Evolutionary conservation across 2,888 invertebrate genomes (phyloP), one percentile per base, ranked within the genome.

Genomic region (Hypercompe scribonia): DNA sequence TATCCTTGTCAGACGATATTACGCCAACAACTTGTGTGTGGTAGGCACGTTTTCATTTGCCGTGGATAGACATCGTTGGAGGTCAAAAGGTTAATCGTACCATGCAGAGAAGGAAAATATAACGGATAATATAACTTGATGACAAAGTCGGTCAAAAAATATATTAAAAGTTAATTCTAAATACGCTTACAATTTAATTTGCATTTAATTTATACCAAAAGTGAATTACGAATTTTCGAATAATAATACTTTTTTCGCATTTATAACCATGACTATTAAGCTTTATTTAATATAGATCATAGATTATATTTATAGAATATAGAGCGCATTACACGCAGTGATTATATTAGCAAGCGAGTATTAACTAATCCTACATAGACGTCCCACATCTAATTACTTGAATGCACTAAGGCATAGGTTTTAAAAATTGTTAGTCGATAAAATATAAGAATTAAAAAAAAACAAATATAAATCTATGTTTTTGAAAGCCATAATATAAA

Each of bases 221-320:
- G 36, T 31, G 39, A 73, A 69, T 61, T 33, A 24, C 64, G 72
- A 39, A 76, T 72, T 10, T 70, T 76, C 79, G 81, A 83, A 24
- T 63, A 64, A 80, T 81, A 71, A 36, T 36, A 28, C 28, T 13
- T 65, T 39, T 64, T 34, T 31, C 34, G 74, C 75, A 83, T 82
- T 81, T 86, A 78, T 81, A 85, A 89, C 89, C 90, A 90, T 89
- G 90, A 90, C 90, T 84, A 65, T 78, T 87, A 90, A 91, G 91
- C 92, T 92, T 91, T 92, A 92, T 87, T 86, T 90, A 91, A 89
- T 75, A 81, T 88, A 88, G 85, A 75, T 74, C 79, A 84, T 82
- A 81, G n/a, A n/a, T 76, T 83, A 71, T 74, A 74, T 76, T 74
- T 76, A 58, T 74, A 68, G 66, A 36, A 7, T 39, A 70, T 63